Conservation (phyloP, 2,113 vertebrate genomes). For the Tyto alba region DNA sequence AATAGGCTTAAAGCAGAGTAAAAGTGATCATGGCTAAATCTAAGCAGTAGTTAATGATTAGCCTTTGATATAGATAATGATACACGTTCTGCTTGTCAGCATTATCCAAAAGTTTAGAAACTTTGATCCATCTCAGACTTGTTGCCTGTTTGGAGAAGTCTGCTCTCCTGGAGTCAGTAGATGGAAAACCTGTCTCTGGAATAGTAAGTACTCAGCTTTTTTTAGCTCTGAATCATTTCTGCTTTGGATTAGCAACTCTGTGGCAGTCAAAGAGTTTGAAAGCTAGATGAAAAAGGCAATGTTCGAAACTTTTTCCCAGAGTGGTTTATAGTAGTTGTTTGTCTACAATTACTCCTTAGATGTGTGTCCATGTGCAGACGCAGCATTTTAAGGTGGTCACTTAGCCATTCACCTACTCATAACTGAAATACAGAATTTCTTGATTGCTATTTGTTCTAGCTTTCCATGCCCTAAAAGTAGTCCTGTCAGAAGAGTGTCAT, state of each 20-base stretch:
- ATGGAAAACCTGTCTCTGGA: background rate
- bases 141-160: background rate
- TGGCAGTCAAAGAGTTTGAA: background rate
- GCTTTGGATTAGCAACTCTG: background rate
- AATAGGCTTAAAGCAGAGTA: background rate
- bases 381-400: background rate
- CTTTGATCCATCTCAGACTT: background rate
- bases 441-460: background rate
- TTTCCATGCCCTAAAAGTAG: background rate
- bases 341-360: background rate
- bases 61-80: background rate
- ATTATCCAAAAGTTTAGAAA: background rate
- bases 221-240: background rate
- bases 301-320: rapidly evolving
- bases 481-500: background rate
- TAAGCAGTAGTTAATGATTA: constrained; percentile 52
- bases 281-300: background rate
- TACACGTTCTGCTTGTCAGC: background rate
- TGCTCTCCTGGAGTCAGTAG: background rate
- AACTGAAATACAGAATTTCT: background rate
- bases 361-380: background rate
- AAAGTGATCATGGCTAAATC: background rate
- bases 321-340: background rate
- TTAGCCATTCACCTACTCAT: background rate
- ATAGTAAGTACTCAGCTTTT: constrained; percentile 7